Base-by-base conservation (phyloP, 2,797 vertebrate genomes). In the Acestrorhynchus altus region DNA sequence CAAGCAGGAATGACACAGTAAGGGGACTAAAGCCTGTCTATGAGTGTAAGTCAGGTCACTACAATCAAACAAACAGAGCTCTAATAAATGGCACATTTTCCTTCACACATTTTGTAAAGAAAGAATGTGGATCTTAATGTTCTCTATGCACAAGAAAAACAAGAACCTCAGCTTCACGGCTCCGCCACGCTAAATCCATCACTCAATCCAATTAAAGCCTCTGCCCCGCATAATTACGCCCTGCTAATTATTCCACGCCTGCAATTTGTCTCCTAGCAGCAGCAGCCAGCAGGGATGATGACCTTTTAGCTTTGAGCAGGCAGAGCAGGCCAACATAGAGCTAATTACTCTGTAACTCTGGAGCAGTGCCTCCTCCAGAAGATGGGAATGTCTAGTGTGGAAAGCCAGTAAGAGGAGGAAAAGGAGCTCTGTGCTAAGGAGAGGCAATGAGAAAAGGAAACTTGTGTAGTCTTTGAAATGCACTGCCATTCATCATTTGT, bases 201-300 rank as follows among this genome's bases (percentile, higher is more conserved):
- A 79, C 26, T 79, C 84, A 86, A 83, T 72, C 79, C 78, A 83
- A 83, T 86, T 84, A 83, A 78, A 81, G 68, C 49, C 51, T 61
- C 79, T 59, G 74, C 68, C 72, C 52, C 71, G 76, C 57, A 64
- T 82, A 86, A 84, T 83, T 86, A 81, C 64, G 20, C 74, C 74
- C n/a, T 63, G 76, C 80, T 86, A 86, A 88, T 85, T 83, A 83
- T 80, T 84, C 77, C 73, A 80, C 61, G 40, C 46, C 72, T 77
- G 79, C 65, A 57, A 66, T 81, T 81, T 69, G 76, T 83, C 83
- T 74, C 74, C 61, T 73, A 75, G 75, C 63, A 57, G 67, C 74
- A 40, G 66, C 61, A 44, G 63, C 47, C 24, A 22, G 74, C 69
- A 51, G 47, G 49, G 70, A 72, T 64, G 74, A 78, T 51, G 59